These are phyloP conservation scores for Phrynocephalus forsythii DNA, from an alignment of 2,797 vertebrate species.

Conservation along the genomic window DNA sequence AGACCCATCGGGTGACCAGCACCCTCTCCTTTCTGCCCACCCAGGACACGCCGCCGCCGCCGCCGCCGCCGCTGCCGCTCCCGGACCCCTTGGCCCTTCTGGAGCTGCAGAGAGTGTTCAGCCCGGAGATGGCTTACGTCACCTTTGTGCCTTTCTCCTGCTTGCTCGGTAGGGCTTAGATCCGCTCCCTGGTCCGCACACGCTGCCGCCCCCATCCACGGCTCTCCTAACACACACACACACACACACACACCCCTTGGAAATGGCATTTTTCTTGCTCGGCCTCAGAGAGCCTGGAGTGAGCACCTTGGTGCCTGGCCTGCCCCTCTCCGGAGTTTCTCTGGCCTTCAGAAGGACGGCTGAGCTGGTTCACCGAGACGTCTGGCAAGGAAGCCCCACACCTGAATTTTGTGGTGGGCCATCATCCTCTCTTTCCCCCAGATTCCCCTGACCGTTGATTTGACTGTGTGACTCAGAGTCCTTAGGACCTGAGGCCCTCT, in stretches of 20 bases:
- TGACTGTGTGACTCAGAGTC: background rate
- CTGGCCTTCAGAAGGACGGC: too few species aligned
- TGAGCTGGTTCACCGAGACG: too few species aligned
- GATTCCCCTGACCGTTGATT: background rate
- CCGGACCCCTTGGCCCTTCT: constrained; percentile 86
- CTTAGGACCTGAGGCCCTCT: background rate
- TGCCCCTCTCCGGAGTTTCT: too few species aligned
- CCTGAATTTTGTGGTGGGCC: background rate
- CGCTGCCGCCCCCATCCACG: too few species aligned
- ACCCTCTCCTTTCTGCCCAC: constrained; percentile 15
- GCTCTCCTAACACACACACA: background rate
- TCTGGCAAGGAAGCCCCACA: too few species aligned
- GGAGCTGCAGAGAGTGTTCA: constrained; percentile 95
- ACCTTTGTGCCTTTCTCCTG: constrained; percentile 96
- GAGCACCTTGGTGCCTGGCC: too few species aligned
- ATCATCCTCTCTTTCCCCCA: background rate
- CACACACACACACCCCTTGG: too few species aligned
- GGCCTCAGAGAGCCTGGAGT: too few species aligned
- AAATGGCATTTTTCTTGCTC: background rate
- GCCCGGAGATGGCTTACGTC: constrained; percentile 93
- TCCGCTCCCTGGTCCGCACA: too few species aligned
- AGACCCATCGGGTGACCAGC: background rate
- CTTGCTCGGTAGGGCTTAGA: constrained; percentile 85
- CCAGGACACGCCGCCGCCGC: constrained; percentile 64
- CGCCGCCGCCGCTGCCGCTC: constrained; percentile 63